Conservation (phyloP, 1,140 invertebrate genomes). For the Trichonephila clavipes region DNA sequence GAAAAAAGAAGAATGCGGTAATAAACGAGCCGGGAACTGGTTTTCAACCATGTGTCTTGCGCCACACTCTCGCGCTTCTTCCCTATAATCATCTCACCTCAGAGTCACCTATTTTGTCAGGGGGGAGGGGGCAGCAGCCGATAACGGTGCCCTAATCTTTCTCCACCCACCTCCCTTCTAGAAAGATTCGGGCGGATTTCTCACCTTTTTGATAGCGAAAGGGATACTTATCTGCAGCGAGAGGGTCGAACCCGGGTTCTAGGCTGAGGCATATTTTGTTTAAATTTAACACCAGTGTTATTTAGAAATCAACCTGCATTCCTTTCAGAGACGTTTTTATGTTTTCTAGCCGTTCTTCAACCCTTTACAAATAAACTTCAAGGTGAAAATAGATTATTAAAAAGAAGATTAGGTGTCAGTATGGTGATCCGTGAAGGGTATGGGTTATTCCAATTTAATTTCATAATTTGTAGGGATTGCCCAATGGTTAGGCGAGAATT, state of each 20-base stretch:
- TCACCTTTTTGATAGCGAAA: neutral
- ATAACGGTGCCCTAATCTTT: conserved; percentile 37
- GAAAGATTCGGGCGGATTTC: neutral
- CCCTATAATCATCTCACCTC: conserved; percentile 64
- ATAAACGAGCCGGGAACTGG: conserved; percentile 53
- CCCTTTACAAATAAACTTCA: neutral
- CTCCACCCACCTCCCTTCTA: neutral
- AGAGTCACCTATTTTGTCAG: conserved; percentile 58
- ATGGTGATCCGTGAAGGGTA: too few relatives aligned
- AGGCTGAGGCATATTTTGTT: neutral
- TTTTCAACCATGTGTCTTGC: conserved; percentile 35
- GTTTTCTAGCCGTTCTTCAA: neutral
- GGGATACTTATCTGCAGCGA: conserved; percentile 14
- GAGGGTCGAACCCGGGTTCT: neutral
- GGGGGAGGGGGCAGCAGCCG: neutral
- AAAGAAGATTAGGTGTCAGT: too few relatives aligned
- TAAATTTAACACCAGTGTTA: conserved; percentile 5
- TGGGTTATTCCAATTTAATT: too few relatives aligned
- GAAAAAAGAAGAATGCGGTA: neutral
- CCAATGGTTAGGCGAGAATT: too few relatives aligned
- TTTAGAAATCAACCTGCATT: neutral
- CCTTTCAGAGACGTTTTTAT: neutral
- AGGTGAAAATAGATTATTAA: too few relatives aligned
- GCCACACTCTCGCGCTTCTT: conserved; percentile 43
- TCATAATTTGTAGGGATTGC: too few relatives aligned